Base-by-base conservation (phyloP, 2,888 invertebrate species). In the Phalera bucephala region DNA sequence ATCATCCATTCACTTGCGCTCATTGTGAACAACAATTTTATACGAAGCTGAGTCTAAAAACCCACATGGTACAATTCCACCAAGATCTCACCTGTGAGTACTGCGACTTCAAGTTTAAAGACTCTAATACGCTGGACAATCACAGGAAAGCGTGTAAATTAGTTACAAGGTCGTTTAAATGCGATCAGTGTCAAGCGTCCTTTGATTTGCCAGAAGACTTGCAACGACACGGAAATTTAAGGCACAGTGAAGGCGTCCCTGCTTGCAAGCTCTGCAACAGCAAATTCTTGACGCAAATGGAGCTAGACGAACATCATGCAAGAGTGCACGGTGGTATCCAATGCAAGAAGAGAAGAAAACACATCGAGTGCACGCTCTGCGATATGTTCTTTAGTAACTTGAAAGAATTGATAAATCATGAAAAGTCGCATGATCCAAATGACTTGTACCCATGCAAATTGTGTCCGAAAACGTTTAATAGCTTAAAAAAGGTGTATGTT, bases 21-120 rank as follows among this genome's bases (percentile, higher is more conserved):
- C 60, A 68, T 26, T 80, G 80, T 17, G 63, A 58, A 0, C 71
- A 71, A 23, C 74, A 73, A 21, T 80, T 78, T 37, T 79, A 76
- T 33, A 75, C 79, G 0, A 74, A 75, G 52, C 34, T 66, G 1
- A 70, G 70, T 19, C 44, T 79, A 2, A 64, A 66, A 27, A 64
- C 66, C 0, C 80, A 80, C 27, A 64, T 77, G 11, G 59, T 61
- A 7, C 64, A 68, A 13, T 75, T 70, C 20, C 80, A 80, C 31
- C 59, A 58, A 33, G 69, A 77, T 28, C 37, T 59, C 1, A 48
- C 57, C 26, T 80, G 80, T 30, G 63, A 66, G 3, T 72, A 63
- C 34, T 80, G 80, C 31, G 79, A 78, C 39, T 52, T 53, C 33
- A 54, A 64, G 27, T 73, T 70, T 12, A 67, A 61, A 32, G 65